Percentiles rank a stretch among this genome's conserved stretches.
Evolutionary conservation across 1,140 invertebrate species (phyloP).

Genomic region (roundworm (Caenorhabditis elegans)): WBcel235 BX284603.4:7527001-7527500

Average conservation of each 20-base stretch:
- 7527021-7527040: no score
- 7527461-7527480: no score
- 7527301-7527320: conserved; percentile 1
- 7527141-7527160: neutral
- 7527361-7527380: neutral
- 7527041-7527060: no score
- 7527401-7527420: conserved; percentile 26
- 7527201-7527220: neutral
- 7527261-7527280: neutral
- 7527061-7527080: no score
- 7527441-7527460: neutral
- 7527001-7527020: no score
- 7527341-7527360: neutral
- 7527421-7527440: neutral
- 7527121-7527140: neutral
- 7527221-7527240: neutral
- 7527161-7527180: neutral
- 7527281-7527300: neutral
- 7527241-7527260: neutral
- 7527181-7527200: neutral
- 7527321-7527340: conserved; percentile 15
- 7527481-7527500: no score
- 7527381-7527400: neutral
- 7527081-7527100: neutral
- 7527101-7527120: neutral